A percentile compares a stretch with the other conserved stretches of the same genome.
Evolutionary conservation across 2,113 vertebrate species (phyloP).

Genomic region (Cololabis saira): DNA sequence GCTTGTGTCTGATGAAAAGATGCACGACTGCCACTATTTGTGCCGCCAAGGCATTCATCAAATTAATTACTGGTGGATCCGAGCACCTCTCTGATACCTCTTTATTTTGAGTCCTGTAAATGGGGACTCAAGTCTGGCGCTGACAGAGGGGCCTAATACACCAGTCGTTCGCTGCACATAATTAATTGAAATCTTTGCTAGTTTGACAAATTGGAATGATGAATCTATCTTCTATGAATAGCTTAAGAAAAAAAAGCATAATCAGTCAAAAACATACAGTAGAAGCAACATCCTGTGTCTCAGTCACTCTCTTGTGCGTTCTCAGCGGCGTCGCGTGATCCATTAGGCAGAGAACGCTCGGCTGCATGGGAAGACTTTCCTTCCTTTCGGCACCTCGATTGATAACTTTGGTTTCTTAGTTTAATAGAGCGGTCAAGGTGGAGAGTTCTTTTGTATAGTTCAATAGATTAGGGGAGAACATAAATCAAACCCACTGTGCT

Average conservation of each 20-base stretch:
- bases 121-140: slow-evolving; percentile 92
- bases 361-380: slow-evolving; percentile 81
- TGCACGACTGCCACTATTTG: slow-evolving; percentile 84
- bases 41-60: slow-evolving; percentile 93
- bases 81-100: slow-evolving; percentile 93
- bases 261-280: slow-evolving; percentile 96
- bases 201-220: slow-evolving; percentile 99
- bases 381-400: slow-evolving; percentile 84
- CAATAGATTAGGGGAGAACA: slow-evolving; percentile 69
- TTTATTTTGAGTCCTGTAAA: slow-evolving; percentile 97
- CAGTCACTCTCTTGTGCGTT: slow-evolving; percentile 63
- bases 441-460: slow-evolving; percentile 83
- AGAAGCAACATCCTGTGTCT: slow-evolving; percentile 88
- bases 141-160: slow-evolving; percentile 91
- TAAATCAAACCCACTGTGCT: slow-evolving; percentile 72
- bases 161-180: slow-evolving; percentile 88
- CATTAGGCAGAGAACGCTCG: slow-evolving; percentile 88
- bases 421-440: slow-evolving; percentile 91
- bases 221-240: slow-evolving; percentile 99
- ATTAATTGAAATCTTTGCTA: slow-evolving; percentile 98
- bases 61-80: slow-evolving; percentile 92
- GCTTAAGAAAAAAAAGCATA: slow-evolving; percentile 93
- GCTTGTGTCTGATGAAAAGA: slow-evolving; percentile 86
- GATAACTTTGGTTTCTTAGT: slow-evolving; percentile 91
- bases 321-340: slow-evolving; percentile 87